Evolutionary conservation across 2,797 vertebrate genomes (phyloP).

Genomic region (Urosaurus nigricauda): DNA sequence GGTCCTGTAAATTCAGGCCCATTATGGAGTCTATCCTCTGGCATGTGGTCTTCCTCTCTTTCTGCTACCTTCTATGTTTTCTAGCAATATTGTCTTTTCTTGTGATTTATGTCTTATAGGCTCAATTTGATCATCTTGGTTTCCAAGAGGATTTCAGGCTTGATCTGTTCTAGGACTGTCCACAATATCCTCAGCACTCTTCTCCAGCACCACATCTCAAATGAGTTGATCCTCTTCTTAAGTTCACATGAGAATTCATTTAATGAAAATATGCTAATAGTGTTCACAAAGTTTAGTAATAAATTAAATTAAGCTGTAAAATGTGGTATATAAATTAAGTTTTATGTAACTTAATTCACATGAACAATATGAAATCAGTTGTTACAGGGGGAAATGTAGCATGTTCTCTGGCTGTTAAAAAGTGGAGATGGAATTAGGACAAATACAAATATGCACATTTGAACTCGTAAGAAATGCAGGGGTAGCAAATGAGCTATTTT

Average conservation of each 20-base stretch:
- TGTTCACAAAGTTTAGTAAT: slow-evolving; percentile 5
- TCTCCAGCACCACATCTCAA: no score
- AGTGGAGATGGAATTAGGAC: not conserved
- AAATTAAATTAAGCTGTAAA: slow-evolving; percentile 19
- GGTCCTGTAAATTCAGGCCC: no score
- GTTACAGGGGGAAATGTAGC: not conserved
- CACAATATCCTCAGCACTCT: no score
- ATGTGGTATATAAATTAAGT: slow-evolving; percentile 35
- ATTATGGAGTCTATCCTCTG: no score
- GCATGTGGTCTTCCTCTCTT: no score
- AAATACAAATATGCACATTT: not conserved
- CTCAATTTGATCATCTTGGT: no score
- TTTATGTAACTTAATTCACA: slow-evolving; percentile 11
- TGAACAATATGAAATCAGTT: slow-evolving; percentile 7
- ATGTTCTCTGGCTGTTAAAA: not conserved
- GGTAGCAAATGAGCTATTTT: not conserved
- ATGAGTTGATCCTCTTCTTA: no score
- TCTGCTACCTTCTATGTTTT: no score
- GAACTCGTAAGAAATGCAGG: not conserved
- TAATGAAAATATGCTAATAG: slow-evolving; percentile 25
- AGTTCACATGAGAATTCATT: slow-evolving; percentile 7
- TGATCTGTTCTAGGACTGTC: no score
- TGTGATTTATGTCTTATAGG: no score
- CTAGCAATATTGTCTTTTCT: no score
- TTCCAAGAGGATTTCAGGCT: no score